phyloP scores from a whole-genome alignment of 2,888 invertebrate species.

The Torymus tubicola region DNA sequence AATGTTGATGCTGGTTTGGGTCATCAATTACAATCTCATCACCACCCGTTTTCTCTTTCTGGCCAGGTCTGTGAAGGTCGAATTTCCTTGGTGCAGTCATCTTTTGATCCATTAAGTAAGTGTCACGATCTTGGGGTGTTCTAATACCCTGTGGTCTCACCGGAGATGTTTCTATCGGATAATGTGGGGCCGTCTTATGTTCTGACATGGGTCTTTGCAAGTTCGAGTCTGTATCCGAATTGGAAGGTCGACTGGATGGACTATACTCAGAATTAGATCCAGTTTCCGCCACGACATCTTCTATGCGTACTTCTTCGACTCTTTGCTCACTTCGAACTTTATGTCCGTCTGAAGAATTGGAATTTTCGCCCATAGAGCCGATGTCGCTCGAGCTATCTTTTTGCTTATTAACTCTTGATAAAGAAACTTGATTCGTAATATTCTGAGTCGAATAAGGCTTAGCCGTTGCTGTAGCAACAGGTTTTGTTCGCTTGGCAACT shows the following conservation, averaged over 20 bases:
- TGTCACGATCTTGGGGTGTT: slow-evolving; percentile 35
- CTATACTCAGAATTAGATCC: slow-evolving; percentile 71
- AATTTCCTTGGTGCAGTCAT: slow-evolving; percentile 28
- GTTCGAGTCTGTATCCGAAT: slow-evolving; percentile 67
- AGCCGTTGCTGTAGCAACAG: slow-evolving; percentile 71
- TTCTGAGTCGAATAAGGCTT: slow-evolving; percentile 73
- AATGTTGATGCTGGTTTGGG: slow-evolving; percentile 20
- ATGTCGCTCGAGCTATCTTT: slow-evolving; percentile 65
- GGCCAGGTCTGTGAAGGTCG: slow-evolving; percentile 48
- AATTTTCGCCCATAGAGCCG: slow-evolving; percentile 73
- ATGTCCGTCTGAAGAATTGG: slow-evolving; percentile 73
- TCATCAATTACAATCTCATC: slow-evolving; percentile 69
- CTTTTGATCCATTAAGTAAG: slow-evolving; percentile 40
- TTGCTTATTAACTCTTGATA: slow-evolving; percentile 70
- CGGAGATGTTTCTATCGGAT: slow-evolving; percentile 24
- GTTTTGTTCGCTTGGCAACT: slow-evolving; percentile 67
- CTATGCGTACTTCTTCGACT: slow-evolving; percentile 73
- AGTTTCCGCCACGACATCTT: slow-evolving; percentile 73
- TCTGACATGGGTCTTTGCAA: slow-evolving; percentile 67
- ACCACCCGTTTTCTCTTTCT: slow-evolving; percentile 64
- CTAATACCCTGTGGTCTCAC: slow-evolving; percentile 35
- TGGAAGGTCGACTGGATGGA: slow-evolving; percentile 67
- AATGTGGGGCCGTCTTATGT: slow-evolving; percentile 44
- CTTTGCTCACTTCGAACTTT: slow-evolving; percentile 71
- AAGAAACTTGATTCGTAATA: slow-evolving; percentile 71